phyloP scores from a whole-genome alignment of 2,888 invertebrate species.

The Hoplodrina blanda region DNA sequence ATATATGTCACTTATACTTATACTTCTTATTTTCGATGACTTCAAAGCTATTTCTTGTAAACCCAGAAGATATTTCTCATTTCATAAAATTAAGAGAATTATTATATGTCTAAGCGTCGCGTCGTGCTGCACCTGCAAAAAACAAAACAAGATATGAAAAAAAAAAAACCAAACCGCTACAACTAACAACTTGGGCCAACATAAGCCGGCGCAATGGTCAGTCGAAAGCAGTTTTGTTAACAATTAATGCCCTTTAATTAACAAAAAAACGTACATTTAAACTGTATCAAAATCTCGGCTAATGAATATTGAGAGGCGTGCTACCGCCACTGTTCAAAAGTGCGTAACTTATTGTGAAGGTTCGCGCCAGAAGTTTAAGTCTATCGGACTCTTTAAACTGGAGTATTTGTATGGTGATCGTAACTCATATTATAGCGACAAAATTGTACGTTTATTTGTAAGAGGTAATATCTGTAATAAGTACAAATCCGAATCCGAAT shows the following conservation, averaged over 20 bases:
- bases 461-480: too few relatives aligned
- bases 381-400: neutral
- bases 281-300: conserved; percentile 78
- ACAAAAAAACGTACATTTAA: conserved; percentile 74
- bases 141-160: neutral
- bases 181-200: conserved; percentile 34
- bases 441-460: too few relatives aligned
- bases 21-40: too few relatives aligned
- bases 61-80: too few relatives aligned
- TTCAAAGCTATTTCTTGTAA: too few relatives aligned
- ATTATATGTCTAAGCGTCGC: too few relatives aligned
- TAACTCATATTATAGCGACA: too few relatives aligned
- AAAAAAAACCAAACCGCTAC: conserved; percentile 27
- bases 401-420: too few relatives aligned
- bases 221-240: conserved; percentile 78
- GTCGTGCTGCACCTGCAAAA: neutral
- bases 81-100: neutral
- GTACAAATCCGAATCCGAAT: too few relatives aligned
- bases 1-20: too few relatives aligned
- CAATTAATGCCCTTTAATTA: conserved; percentile 86
- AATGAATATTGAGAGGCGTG: conserved; percentile 72
- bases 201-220: conserved; percentile 56
- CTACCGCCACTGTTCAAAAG: conserved; percentile 46
- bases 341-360: conserved; percentile 27
- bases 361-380: conserved; percentile 19